Conservation (phyloP, 2,113 vertebrate genomes). For the Cebidichthys violaceus region DNA sequence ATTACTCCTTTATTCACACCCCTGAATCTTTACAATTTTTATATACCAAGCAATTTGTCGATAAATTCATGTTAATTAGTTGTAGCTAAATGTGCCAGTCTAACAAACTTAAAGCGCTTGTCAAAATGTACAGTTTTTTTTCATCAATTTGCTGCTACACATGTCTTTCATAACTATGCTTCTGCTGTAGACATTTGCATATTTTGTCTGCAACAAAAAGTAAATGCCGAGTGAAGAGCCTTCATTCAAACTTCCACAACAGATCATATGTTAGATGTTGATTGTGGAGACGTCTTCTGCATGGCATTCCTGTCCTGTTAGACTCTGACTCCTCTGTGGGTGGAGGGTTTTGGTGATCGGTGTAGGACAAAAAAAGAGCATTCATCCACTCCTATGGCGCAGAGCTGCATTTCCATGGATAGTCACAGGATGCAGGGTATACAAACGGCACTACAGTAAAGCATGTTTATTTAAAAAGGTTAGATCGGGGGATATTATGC, state of each 20-base stretch:
- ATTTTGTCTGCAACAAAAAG: background rate
- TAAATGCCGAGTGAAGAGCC: background rate
- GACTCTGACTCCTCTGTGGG: constrained; percentile 46
- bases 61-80: too few relatives aligned
- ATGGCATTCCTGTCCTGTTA: background rate
- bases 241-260: too few relatives aligned
- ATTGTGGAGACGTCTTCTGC: background rate
- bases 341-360: constrained; percentile 77
- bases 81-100: too few relatives aligned
- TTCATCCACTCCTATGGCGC: background rate
- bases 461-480: background rate
- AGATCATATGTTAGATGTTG: background rate
- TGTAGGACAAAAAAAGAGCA: constrained; percentile 14
- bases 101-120: too few relatives aligned
- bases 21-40: too few relatives aligned
- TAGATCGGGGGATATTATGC: background rate
- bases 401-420: background rate
- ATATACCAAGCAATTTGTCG: too few relatives aligned
- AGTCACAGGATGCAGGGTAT: background rate
- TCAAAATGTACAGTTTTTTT: too few relatives aligned
- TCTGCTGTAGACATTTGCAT: background rate
- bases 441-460: background rate
- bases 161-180: too few relatives aligned
- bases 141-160: background rate
- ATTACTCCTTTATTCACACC: too few relatives aligned